A percentile compares a stretch with the other conserved stretches of the same genome.
Conservation (phyloP, 2,797 vertebrate genomes). For the Cirrhinus molitorella region DNA sequence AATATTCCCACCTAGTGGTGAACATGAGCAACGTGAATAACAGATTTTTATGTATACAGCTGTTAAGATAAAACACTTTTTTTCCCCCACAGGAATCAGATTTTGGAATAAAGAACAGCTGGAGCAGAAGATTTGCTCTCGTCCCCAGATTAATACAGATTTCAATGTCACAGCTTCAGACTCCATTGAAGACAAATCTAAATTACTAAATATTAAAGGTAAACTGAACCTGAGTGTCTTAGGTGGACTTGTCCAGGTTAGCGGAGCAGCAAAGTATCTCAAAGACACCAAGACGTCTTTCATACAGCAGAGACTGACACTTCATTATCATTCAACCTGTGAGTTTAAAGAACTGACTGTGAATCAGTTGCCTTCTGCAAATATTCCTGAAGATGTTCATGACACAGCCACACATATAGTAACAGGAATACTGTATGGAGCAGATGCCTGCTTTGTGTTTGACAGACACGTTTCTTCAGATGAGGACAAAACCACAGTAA, state of each 20-base stretch:
- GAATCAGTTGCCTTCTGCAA: not conserved
- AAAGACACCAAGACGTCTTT: too few relatives aligned
- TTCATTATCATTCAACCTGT: slow-evolving; percentile 7
- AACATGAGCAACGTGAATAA: not conserved
- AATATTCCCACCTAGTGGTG: not conserved
- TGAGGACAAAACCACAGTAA: not conserved
- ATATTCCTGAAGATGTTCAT: not conserved
- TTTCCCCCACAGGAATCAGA: not conserved
- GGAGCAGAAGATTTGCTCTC: not conserved
- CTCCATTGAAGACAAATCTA: too few relatives aligned
- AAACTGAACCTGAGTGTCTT: too few relatives aligned
- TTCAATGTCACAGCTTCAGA: not conserved
- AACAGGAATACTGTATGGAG: slow-evolving; percentile 43
- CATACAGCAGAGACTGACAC: too few relatives aligned
- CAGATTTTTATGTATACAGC: not conserved
- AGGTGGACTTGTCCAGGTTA: too few relatives aligned
- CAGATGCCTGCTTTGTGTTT: slow-evolving; percentile 47
- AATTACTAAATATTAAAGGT: too few relatives aligned
- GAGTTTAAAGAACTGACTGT: slow-evolving; percentile 31
- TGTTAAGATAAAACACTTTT: not conserved
- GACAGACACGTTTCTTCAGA: slow-evolving; percentile 31
- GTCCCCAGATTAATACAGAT: not conserved
- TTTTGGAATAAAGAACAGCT: not conserved
- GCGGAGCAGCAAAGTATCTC: too few relatives aligned
- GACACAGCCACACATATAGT: slow-evolving; percentile 40